phyloP scores from a whole-genome alignment of 2,888 invertebrate genomes.

The Athalia circularis region DNA sequence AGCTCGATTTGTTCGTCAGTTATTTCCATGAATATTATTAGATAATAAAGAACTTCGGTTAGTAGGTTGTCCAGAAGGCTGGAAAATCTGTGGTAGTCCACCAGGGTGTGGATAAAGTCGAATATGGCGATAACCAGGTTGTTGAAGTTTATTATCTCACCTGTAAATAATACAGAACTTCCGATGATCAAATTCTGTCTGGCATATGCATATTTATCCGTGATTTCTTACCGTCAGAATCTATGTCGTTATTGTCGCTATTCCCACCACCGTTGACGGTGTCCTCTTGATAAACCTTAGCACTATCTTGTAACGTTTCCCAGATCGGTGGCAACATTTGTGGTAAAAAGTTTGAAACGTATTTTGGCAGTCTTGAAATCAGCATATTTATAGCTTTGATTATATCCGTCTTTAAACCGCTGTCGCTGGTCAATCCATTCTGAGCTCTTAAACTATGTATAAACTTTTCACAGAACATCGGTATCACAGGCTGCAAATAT shows the following conservation, averaged over 20 bases:
- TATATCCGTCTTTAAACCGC: conserved; percentile 80
- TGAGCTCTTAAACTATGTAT: conserved; percentile 77
- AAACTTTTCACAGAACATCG: conserved; percentile 81
- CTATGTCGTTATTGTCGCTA: conserved; percentile 76
- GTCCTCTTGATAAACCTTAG: conserved; percentile 80
- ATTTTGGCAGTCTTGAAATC: conserved; percentile 79
- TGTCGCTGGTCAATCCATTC: conserved; percentile 77
- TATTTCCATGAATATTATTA: conserved; percentile 83
- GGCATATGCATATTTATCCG: neutral
- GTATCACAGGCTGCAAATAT: conserved; percentile 81
- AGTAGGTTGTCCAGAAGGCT: conserved; percentile 78
- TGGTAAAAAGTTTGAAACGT: conserved; percentile 78
- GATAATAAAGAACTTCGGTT: conserved; percentile 80
- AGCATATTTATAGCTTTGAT: conserved; percentile 80
- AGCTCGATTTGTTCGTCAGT: conserved; percentile 80
- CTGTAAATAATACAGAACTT: conserved; percentile 66
- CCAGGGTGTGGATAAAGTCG: conserved; percentile 80
- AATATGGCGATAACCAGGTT: conserved; percentile 81
- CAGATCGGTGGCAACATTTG: conserved; percentile 81
- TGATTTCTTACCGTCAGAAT: conserved; percentile 77
- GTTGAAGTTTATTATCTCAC: conserved; percentile 80
- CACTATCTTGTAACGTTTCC: conserved; percentile 81
- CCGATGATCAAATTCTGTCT: neutral
- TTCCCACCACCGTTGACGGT: conserved; percentile 79
- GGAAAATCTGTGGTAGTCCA: conserved; percentile 78